A percentile compares a stretch with the other conserved stretches of the same genome.
These are phyloP conservation scores for Lacanobia oleracea DNA, from an alignment of 2,888 invertebrate species.

Conservation along the genomic window DNA sequence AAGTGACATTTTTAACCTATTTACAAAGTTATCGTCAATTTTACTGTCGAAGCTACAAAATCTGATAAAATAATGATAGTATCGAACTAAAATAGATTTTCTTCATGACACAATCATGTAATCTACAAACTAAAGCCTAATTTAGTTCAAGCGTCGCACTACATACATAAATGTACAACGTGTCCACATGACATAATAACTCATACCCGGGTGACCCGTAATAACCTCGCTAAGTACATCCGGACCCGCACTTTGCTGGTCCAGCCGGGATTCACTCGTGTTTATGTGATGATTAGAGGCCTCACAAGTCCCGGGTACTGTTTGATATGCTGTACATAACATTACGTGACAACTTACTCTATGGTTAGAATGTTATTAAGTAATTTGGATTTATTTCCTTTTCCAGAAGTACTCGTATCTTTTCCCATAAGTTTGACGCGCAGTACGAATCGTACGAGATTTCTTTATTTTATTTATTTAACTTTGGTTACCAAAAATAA, in stretches of 20 bases:
- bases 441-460: too few relatives aligned
- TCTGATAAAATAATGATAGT: background rate
- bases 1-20: too few relatives aligned
- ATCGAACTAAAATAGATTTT: background rate
- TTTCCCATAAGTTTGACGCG: too few relatives aligned
- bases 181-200: background rate
- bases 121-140: background rate
- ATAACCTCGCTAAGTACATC: slow-evolving; percentile 23
- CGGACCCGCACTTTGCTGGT: background rate
- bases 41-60: background rate
- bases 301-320: slow-evolving; percentile 1
- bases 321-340: slow-evolving; percentile 8
- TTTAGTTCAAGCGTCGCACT: background rate
- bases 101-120: background rate
- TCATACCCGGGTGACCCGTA: slow-evolving; percentile 16
- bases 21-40: background rate
- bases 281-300: slow-evolving; percentile 20
- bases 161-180: background rate
- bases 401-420: background rate
- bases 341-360: background rate
- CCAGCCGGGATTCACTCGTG: background rate
- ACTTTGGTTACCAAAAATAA: too few relatives aligned
- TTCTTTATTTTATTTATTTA: too few relatives aligned
- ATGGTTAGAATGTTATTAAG: background rate
- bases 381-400: background rate